Percentiles rank a stretch among this genome's conserved stretches.
These are phyloP conservation scores for Polydesmus complanatus DNA, from an alignment of 2,888 invertebrate species.

Conservation along the genomic window DNA sequence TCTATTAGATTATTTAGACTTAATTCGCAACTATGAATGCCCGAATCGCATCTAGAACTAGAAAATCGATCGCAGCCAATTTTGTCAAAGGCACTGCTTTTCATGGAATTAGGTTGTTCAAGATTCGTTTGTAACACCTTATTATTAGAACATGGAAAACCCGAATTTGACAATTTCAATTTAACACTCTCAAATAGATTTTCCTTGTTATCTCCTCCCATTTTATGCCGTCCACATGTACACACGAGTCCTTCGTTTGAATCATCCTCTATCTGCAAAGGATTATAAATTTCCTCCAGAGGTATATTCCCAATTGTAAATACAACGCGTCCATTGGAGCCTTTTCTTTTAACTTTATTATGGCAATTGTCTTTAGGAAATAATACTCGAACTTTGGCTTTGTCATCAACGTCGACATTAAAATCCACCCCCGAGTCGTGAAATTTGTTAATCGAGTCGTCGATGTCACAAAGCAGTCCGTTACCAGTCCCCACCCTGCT, in stretches of 20 bases:
- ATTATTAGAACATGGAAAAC: not conserved
- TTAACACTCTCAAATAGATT: not conserved
- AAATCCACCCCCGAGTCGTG: slow-evolving; percentile 12
- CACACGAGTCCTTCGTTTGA: slow-evolving; percentile 3
- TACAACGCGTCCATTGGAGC: slow-evolving; percentile 10
- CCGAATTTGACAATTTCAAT: not conserved
- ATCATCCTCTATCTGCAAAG: slow-evolving; percentile 6
- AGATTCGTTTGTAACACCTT: not conserved
- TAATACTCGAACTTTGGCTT: not conserved
- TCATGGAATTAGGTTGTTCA: too few species aligned
- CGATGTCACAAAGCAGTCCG: not conserved
- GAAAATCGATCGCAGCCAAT: not conserved
- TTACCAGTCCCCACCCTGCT: not conserved
- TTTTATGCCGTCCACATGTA: slow-evolving; percentile 12
- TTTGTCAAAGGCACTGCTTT: not conserved
- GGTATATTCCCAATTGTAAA: slow-evolving; percentile 19
- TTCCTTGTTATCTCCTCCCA: not conserved
- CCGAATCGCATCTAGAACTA: slow-evolving; percentile 15
- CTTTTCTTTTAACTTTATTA: not conserved
- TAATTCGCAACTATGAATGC: slow-evolving; percentile 15
- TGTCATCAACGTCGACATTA: not conserved
- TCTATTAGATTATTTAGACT: slow-evolving; percentile 5
- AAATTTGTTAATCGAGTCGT: not conserved
- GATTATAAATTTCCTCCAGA: slow-evolving; percentile 14
- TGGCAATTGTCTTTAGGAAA: not conserved